These are phyloP conservation scores for Seladonia tumulorum DNA, from an alignment of 2,888 invertebrate species.

Conservation along the genomic window DNA sequence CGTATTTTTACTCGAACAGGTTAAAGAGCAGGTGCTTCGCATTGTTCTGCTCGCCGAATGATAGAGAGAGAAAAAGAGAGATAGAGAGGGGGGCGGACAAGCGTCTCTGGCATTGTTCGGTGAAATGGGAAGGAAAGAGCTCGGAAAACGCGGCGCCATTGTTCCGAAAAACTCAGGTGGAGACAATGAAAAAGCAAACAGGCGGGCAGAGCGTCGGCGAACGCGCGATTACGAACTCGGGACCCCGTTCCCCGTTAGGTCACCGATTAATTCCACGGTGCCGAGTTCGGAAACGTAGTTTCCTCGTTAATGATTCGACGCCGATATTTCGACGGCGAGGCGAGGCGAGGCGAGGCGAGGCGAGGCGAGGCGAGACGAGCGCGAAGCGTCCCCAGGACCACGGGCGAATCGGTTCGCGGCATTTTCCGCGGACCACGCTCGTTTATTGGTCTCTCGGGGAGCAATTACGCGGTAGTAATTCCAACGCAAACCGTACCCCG, in stretches of 20 bases:
- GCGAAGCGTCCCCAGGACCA: neutral
- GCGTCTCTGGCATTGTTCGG: conserved; percentile 6
- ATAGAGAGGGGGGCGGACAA: neutral
- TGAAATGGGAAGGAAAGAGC: conserved; percentile 4
- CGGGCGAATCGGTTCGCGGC: neutral
- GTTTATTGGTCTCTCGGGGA: conserved; percentile 55
- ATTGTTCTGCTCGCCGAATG: neutral
- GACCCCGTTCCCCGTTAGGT: neutral
- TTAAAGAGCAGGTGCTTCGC: conserved; percentile 13
- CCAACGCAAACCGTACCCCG: conserved; percentile 20
- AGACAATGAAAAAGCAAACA: conserved; percentile 16
- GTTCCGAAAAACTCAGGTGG: neutral
- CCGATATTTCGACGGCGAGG: conserved; percentile 6
- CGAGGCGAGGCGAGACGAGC: neutral
- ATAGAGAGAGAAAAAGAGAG: neutral
- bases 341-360: too few species aligned
- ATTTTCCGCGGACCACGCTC: neutral
- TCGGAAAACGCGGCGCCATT: neutral
- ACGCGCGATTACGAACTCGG: neutral
- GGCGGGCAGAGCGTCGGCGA: neutral
- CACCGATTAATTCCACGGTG: conserved; percentile 4
- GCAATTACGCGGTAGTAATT: conserved; percentile 64
- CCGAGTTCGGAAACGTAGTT: neutral
- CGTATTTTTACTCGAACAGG: conserved; percentile 6
- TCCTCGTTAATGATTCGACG: conserved; percentile 20